Evolutionary conservation across 2,888 invertebrate species (phyloP).

Genomic region (Polylopha cassiicola): DNA sequence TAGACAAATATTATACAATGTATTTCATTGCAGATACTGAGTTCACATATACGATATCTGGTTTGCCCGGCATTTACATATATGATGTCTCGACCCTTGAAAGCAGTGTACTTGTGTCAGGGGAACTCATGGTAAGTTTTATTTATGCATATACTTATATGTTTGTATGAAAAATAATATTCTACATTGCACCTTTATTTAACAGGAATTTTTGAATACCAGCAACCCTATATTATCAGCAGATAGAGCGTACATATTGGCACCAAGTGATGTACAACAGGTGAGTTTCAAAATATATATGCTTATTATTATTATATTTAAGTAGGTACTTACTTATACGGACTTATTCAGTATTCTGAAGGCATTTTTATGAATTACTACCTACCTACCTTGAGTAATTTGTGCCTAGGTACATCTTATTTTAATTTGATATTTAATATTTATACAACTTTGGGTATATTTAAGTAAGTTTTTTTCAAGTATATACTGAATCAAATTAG

Average conservation of each 20-base stretch:
- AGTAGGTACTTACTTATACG: conserved; percentile 1
- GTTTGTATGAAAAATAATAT: too few relatives aligned
- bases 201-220: conserved; percentile 59
- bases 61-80: conserved; percentile 59
- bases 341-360: conserved; percentile 1
- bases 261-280: conserved; percentile 59
- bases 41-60: conserved; percentile 70
- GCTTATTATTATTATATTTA: neutral
- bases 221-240: conserved; percentile 63
- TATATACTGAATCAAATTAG: too few relatives aligned
- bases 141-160: conserved; percentile 3
- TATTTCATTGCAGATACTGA: conserved; percentile 63
- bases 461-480: too few relatives aligned
- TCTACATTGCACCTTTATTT: too few relatives aligned
- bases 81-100: conserved; percentile 61
- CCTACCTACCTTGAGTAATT: neutral
- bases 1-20: too few relatives aligned
- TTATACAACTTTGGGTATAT: too few relatives aligned
- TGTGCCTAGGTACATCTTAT: too few relatives aligned
- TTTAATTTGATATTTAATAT: too few relatives aligned
- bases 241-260: conserved; percentile 59
- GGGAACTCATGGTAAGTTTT: conserved; percentile 64
- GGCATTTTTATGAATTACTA: neutral
- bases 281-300: conserved; percentile 43
- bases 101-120: conserved; percentile 52